These are phyloP conservation scores for Terrapene triunguis DNA, from an alignment of 2,113 vertebrate genomes.

Conservation along the genomic window DNA sequence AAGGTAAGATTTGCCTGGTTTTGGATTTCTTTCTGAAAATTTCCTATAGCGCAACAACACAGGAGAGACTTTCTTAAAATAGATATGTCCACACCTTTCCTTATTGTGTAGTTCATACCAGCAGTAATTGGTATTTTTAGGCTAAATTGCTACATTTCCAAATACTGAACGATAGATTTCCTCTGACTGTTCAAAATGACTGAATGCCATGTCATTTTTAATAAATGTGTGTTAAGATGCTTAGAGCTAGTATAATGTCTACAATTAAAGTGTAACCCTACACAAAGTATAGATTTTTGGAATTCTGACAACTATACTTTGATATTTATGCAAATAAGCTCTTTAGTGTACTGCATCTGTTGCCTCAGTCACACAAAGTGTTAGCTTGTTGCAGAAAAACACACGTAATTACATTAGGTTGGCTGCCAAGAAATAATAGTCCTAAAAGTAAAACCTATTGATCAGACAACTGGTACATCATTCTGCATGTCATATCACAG, in stretches of 20 bases:
- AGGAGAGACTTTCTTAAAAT: neutral
- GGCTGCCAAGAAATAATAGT: constrained; percentile 71
- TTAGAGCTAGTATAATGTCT: constrained; percentile 18
- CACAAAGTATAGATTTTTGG: constrained; percentile 3
- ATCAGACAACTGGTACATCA: constrained; percentile 53
- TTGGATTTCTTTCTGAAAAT: neutral
- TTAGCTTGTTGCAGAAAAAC: constrained; percentile 72
- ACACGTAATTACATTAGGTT: constrained; percentile 65
- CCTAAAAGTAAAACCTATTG: constrained; percentile 69
- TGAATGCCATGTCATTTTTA: neutral
- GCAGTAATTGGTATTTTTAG: constrained; percentile 15
- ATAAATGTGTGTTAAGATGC: neutral
- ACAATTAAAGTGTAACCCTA: neutral
- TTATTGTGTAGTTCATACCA: neutral
- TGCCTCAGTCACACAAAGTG: constrained; percentile 59
- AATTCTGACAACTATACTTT: constrained; percentile 30
- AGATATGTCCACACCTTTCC: neutral
- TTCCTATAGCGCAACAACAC: neutral
- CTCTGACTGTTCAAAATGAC: constrained; percentile 11
- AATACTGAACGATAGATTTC: neutral
- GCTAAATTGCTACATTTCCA: neutral
- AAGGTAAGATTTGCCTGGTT: neutral
- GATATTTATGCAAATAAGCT: constrained; percentile 41
- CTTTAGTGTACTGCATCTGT: constrained; percentile 61
- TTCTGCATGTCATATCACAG: constrained; percentile 40